Evolutionary conservation across 2,888 invertebrate genomes (phyloP).

Genomic region (Oscheius myriophilus): DNA sequence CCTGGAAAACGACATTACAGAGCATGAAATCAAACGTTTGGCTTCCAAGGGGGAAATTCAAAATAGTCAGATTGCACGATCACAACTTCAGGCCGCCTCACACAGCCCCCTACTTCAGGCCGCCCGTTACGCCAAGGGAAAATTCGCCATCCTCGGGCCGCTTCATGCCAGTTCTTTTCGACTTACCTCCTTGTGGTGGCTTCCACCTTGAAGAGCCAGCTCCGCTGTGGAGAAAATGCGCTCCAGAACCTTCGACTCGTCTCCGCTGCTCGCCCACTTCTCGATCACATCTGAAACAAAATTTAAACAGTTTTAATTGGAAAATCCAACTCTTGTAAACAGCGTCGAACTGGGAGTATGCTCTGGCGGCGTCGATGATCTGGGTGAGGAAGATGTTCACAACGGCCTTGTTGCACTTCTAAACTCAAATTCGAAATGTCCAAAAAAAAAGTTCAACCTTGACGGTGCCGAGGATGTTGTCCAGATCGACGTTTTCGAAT

Average conservation of each 20-base stretch:
- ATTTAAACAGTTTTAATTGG: not conserved
- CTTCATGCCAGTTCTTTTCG: not conserved
- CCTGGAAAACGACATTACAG: slow-evolving; percentile 20
- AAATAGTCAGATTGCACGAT: too few relatives aligned
- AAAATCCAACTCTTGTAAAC: slow-evolving; percentile 19
- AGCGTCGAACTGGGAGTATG: slow-evolving; percentile 15
- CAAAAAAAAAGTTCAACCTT: slow-evolving; percentile 7
- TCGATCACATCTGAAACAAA: slow-evolving; percentile 40
- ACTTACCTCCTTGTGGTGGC: slow-evolving; percentile 14
- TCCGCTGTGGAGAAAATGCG: slow-evolving; percentile 34
- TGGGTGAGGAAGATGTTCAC: slow-evolving; percentile 36
- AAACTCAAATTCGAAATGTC: not conserved
- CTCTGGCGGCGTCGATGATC: slow-evolving; percentile 28
- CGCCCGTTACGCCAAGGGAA: too few relatives aligned
- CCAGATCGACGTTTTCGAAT: slow-evolving; percentile 33
- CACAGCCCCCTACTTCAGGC: too few relatives aligned
- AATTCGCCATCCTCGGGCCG: too few relatives aligned
- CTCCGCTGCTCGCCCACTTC: slow-evolving; percentile 46
- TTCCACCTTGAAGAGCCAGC: slow-evolving; percentile 11
- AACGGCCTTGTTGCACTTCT: slow-evolving; percentile 37
- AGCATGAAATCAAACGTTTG: too few relatives aligned
- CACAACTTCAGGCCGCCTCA: too few relatives aligned
- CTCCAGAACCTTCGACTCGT: slow-evolving; percentile 47
- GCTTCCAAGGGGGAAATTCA: too few relatives aligned
- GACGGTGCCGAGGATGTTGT: slow-evolving; percentile 4